Percentiles rank a stretch among this genome's conserved stretches.
Conservation (phyloP, 2,888 invertebrate genomes). For the Orthosia cruda region DNA sequence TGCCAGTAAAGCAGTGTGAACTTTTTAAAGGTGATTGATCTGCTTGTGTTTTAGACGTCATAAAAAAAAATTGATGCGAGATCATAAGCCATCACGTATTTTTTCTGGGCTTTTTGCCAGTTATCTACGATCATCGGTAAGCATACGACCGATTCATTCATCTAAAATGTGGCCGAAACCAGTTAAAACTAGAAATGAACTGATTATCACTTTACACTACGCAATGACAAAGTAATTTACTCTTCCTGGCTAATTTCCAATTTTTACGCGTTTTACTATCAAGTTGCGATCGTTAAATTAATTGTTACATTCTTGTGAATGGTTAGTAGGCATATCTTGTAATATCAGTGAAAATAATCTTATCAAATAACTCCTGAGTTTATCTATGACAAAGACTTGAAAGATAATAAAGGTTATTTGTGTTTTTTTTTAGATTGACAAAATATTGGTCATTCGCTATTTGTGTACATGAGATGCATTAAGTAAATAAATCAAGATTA, state of each 20-base stretch:
- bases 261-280: constrained; percentile 20
- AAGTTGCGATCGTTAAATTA: constrained; percentile 11
- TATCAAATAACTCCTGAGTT: constrained; percentile 37
- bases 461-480: not conserved
- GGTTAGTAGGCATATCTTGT: not conserved
- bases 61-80: not conserved
- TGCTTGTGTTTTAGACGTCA: not conserved
- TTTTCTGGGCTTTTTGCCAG: constrained; percentile 21
- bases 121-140: not conserved
- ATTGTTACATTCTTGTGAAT: not conserved
- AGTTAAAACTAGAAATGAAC: constrained; percentile 3
- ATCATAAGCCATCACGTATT: not conserved
- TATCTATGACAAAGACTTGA: constrained; percentile 27
- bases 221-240: constrained; percentile 20
- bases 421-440: not conserved
- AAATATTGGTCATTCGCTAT: not conserved
- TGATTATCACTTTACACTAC: not conserved
- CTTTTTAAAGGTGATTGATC: not conserved
- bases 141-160: constrained; percentile 46
- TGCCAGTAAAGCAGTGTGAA: not conserved
- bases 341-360: not conserved
- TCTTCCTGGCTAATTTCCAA: constrained; percentile 35
- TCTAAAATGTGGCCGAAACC: constrained; percentile 22
- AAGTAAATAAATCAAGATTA: not conserved
- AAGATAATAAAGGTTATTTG: constrained; percentile 6